Evolutionary conservation across 1,140 invertebrate species (phyloP).

Genomic region (Steinernema khuongi): DNA sequence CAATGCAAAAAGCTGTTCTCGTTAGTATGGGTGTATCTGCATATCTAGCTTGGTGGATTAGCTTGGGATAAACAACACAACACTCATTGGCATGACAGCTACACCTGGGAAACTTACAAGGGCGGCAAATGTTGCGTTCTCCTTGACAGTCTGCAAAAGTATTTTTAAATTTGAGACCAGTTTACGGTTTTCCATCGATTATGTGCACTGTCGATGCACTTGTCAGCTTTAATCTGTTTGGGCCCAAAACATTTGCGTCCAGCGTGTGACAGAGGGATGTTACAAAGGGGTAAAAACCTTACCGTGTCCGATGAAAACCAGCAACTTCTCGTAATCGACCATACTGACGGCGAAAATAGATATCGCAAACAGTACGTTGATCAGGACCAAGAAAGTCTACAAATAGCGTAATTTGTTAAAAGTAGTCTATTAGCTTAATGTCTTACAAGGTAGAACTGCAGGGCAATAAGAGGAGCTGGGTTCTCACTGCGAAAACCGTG

Average conservation of each 20-base stretch:
- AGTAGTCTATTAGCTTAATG: neutral
- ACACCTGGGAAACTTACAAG: too few relatives aligned
- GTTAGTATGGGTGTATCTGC: too few relatives aligned
- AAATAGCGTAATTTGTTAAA: neutral
- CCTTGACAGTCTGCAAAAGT: too few relatives aligned
- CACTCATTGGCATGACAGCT: too few relatives aligned
- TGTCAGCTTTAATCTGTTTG: too few relatives aligned
- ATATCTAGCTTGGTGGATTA: too few relatives aligned
- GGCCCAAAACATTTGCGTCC: neutral
- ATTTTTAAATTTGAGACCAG: too few relatives aligned
- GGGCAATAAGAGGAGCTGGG: neutral
- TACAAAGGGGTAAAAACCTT: neutral
- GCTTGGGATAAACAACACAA: too few relatives aligned
- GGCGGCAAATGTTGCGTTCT: too few relatives aligned
- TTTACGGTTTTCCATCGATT: too few relatives aligned
- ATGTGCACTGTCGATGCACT: too few relatives aligned
- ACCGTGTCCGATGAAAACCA: neutral
- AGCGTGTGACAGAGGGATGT: neutral
- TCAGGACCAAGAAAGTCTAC: neutral
- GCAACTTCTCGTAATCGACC: neutral
- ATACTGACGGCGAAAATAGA: neutral
- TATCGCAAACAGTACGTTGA: neutral
- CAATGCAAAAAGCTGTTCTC: too few relatives aligned
- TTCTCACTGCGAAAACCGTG: constrained; percentile 9
- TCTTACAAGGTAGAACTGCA: constrained; percentile 2